Base-by-base conservation (phyloP, 2,113 vertebrate species). In the Saguinus imperator region DNA sequence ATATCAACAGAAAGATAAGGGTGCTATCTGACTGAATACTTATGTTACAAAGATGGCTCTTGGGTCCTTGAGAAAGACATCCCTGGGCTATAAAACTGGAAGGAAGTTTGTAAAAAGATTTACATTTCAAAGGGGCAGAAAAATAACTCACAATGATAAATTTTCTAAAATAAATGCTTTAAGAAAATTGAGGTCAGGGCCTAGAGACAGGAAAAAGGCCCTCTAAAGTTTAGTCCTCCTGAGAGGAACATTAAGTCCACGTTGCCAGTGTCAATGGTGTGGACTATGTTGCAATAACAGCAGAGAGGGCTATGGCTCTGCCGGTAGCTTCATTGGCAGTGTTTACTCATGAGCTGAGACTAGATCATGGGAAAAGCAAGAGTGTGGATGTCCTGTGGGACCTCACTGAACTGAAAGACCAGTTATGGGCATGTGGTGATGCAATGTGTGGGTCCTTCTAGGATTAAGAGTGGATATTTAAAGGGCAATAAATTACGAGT, bases 231-330 rank as follows among this genome's bases (percentile, higher is more conserved):
- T 8, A 40, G 14, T 40, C n/a, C 50, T 21, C 9, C 4, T 0
- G 0, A 70, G 5, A 5, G 7, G 21, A 52, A 79, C 3, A 21
- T 21, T 64, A 55, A 37, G 66, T 20, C 20, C 14, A 20, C 17
- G 12, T 66, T 68, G 18, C 18, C 48, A 40, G 7, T 7, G 1
- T 8, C 9, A 9, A 23, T 23, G 18, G 16, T 10, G 5, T 57
- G 20, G 1, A 17, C 2, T 29, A 2, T 43, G 13, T 6, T 35
- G 3, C 1, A 6, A 29, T 73, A 13, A 20, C 1, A 32, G 17
- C 35, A 72, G 17, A 3, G 45, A n/a, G 25, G 5, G 0, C 13
- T 27, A 2, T 32, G n/a, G 32, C 1, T 77, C 12, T 45, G 25
- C 25, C 3, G 4, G 6, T 25, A 4, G 11, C 27, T 37, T 43